Base-by-base conservation (phyloP, 2,888 invertebrate genomes). In the Epicampocera succincta region DNA sequence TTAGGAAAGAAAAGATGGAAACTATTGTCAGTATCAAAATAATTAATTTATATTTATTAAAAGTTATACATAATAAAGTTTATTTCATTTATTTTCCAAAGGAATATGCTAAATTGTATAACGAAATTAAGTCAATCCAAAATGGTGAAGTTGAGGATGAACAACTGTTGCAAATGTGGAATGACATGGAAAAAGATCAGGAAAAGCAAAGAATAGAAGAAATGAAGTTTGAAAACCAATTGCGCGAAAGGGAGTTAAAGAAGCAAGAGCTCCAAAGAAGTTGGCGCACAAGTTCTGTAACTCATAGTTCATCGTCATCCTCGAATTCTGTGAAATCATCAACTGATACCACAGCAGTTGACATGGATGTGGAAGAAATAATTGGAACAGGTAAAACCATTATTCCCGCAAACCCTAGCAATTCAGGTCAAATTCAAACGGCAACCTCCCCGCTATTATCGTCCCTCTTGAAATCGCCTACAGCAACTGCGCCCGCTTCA, bases 371-470 rank as follows among this genome's bases (percentile, higher is more conserved):
- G 3, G 88, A 89, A 61, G 89, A 89, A 40, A 86, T 88, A 13
- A 38, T 85, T 69, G 85, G 85, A 60, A 11, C 58, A 15, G 63
- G 42, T n/a, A 85, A 83, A 77, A 38, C 75, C 25, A 54, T 75
- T 46, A 21, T 60, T 21, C 8, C 69, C 81, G 8, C 56, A 11
- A 29, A 5, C 50, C 60, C 25, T 72, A 83, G 17, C 68, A 75
- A 15, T 60, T 21, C 69, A 40, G 46, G 12, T 46, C 69, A 63
- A 65, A 40, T 75, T 0, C 81, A 85, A 84, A 58, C 84, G 61
- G 93, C 93, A 0, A 92, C 94, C 0, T 94, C 95, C 0, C 97
- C 97, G 0, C 91, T 97, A 52, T 92, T 97, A 58, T 96, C 97
- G 9, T 96, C 96, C 56, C 92, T 97, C 44, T 91, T 97, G 5